These are phyloP conservation scores for Eristalis arbustorum DNA, from an alignment of 2,888 invertebrate genomes.

Conservation along the genomic window DNA sequence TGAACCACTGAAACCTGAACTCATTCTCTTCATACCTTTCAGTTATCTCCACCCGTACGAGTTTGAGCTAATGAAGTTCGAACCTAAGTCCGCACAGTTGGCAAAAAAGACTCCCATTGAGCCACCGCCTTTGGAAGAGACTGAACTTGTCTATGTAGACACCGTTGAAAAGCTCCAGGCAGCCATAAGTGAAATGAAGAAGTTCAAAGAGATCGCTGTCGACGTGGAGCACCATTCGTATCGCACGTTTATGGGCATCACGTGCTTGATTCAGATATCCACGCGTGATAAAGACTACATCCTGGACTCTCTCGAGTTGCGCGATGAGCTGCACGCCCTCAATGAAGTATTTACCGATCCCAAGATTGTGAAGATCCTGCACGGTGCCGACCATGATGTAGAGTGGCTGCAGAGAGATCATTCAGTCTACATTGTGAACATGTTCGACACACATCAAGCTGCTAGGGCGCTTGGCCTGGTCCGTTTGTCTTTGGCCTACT, in stretches of 20 bases:
- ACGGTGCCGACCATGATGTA: slow-evolving; percentile 94
- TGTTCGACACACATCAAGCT: slow-evolving; percentile 98
- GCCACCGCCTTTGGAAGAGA: slow-evolving; percentile 82
- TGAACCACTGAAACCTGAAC: background rate
- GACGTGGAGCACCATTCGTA: slow-evolving; percentile 97
- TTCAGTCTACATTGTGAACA: slow-evolving; percentile 95
- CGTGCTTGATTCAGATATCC: slow-evolving; percentile 97
- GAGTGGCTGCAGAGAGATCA: slow-evolving; percentile 98
- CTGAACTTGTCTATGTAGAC: slow-evolving; percentile 86
- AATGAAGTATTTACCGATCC: slow-evolving; percentile 96
- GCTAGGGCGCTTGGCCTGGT: slow-evolving; percentile 87
- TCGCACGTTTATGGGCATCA: slow-evolving; percentile 94
- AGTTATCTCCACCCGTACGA: slow-evolving; percentile 94
- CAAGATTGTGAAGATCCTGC: slow-evolving; percentile 94
- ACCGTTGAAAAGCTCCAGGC: slow-evolving; percentile 84
- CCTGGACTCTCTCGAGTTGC: slow-evolving; percentile 91
- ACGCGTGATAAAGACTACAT: slow-evolving; percentile 90
- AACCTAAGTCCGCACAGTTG: slow-evolving; percentile 82
- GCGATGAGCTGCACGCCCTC: slow-evolving; percentile 89
- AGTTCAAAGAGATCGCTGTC: slow-evolving; percentile 89
- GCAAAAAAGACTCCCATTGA: slow-evolving; percentile 79
- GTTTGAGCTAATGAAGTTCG: slow-evolving; percentile 89
- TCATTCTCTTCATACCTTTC: slow-evolving; percentile 67
- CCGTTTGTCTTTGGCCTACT: slow-evolving; percentile 87
- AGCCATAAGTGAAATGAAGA: slow-evolving; percentile 85